phyloP scores from a whole-genome alignment of 2,888 invertebrate genomes.

The Physocephala rufipes region DNA sequence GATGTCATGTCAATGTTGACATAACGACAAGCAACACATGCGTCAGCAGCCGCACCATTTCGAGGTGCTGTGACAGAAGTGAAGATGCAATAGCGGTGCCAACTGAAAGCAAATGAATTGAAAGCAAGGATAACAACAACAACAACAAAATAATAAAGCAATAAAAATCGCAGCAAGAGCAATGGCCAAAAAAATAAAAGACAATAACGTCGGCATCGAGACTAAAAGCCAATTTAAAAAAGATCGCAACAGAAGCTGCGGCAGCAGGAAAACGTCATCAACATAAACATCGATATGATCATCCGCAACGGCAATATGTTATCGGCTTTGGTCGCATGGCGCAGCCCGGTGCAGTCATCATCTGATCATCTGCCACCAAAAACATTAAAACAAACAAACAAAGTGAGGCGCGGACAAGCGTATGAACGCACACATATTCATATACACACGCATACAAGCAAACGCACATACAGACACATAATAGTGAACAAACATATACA shows the following conservation, averaged over 20 bases:
- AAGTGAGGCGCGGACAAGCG: too few relatives aligned
- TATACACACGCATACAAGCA: too few relatives aligned
- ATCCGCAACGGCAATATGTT: too few relatives aligned
- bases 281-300: too few relatives aligned
- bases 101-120: slow-evolving; percentile 15
- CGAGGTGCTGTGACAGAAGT: background rate
- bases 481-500: too few relatives aligned
- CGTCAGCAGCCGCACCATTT: slow-evolving; percentile 19
- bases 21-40: slow-evolving; percentile 35
- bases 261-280: background rate
- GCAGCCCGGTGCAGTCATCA: too few relatives aligned
- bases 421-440: background rate
- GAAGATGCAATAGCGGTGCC: slow-evolving; percentile 15
- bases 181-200: too few relatives aligned
- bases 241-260: slow-evolving; percentile 2
- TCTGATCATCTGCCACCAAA: too few relatives aligned
- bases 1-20: slow-evolving; percentile 43
- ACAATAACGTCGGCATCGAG: background rate
- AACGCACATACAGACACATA: too few relatives aligned
- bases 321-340: too few relatives aligned
- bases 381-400: background rate
- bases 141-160: background rate
- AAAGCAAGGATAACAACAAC: background rate
- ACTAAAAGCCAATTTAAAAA: slow-evolving; percentile 3
- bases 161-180: slow-evolving; percentile 8